phyloP scores from a whole-genome alignment of 2,888 invertebrate genomes.

The Alviniconcha strummeri region DNA sequence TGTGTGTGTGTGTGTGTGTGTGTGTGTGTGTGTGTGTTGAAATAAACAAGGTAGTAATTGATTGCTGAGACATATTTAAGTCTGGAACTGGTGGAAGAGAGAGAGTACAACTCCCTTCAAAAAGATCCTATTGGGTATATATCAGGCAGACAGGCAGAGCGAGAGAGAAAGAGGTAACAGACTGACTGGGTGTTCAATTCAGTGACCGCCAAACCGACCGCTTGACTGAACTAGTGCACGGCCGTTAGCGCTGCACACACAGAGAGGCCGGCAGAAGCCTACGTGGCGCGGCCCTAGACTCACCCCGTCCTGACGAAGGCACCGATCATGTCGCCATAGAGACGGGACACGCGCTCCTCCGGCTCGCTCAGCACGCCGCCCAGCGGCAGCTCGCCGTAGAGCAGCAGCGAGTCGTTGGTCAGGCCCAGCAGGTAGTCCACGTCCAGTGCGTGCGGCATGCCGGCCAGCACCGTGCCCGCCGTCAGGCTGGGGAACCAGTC shows the following conservation, averaged over 20 bases:
- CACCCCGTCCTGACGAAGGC: constrained; percentile 24
- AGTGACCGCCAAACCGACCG: too few species aligned
- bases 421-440: constrained; percentile 14
- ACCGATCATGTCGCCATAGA: constrained; percentile 24
- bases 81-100: neutral
- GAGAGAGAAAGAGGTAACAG: too few species aligned
- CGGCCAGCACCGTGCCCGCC: neutral
- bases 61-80: neutral
- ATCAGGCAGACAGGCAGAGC: too few species aligned
- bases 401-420: neutral
- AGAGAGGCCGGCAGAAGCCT: too few species aligned
- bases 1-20: constrained; percentile 11
- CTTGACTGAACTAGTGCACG: too few species aligned
- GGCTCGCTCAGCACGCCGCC: neutral
- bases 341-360: constrained; percentile 4
- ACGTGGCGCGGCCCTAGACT: neutral
- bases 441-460: constrained; percentile 17
- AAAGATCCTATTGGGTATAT: too few species aligned
- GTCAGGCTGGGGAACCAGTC: constrained; percentile 22
- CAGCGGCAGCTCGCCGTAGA: neutral
- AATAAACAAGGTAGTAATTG: neutral
- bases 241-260: too few species aligned
- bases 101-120: too few species aligned
- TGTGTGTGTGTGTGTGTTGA: neutral
- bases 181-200: too few species aligned